phyloP scores from a whole-genome alignment of 2,888 invertebrate species.

The Idaea biselata region DNA sequence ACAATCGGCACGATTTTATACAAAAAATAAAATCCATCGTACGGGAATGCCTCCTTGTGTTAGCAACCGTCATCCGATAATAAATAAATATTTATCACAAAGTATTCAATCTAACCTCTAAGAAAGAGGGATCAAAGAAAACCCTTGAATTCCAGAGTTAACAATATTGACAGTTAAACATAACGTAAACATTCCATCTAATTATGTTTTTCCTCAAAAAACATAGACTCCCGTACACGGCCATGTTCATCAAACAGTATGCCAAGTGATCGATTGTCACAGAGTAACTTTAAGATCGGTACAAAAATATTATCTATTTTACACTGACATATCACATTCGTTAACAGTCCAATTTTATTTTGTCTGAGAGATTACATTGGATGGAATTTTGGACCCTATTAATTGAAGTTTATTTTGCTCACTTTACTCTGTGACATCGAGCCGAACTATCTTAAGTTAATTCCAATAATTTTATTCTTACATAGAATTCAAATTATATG shows the following conservation, averaged over 20 bases:
- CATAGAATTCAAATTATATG: constrained; percentile 63
- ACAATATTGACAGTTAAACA: constrained; percentile 33
- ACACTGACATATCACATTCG: constrained; percentile 64
- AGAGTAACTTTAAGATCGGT: constrained; percentile 62
- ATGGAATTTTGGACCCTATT: constrained; percentile 79
- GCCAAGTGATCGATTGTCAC: constrained; percentile 59
- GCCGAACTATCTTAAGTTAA: constrained; percentile 48
- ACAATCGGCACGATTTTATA: constrained; percentile 78
- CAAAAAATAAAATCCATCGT: constrained; percentile 78
- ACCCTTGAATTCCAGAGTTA: constrained; percentile 36
- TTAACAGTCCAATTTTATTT: constrained; percentile 66
- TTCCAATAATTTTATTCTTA: constrained; percentile 55
- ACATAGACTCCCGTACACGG: constrained; percentile 79
- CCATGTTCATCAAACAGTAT: constrained; percentile 62
- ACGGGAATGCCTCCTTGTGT: constrained; percentile 76
- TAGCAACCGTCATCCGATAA: constrained; percentile 77
- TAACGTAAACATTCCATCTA: constrained; percentile 49
- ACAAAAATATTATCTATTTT: constrained; percentile 63
- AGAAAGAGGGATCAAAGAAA: constrained; percentile 49
- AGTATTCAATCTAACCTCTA: constrained; percentile 49
- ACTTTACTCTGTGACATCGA: constrained; percentile 68
- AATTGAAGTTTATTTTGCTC: constrained; percentile 57
- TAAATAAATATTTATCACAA: constrained; percentile 74
- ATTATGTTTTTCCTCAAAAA: constrained; percentile 73
- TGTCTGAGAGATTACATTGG: constrained; percentile 60